Conservation (phyloP, 1,140 invertebrate genomes). For the Drosophila pseudoobscura region DNA sequence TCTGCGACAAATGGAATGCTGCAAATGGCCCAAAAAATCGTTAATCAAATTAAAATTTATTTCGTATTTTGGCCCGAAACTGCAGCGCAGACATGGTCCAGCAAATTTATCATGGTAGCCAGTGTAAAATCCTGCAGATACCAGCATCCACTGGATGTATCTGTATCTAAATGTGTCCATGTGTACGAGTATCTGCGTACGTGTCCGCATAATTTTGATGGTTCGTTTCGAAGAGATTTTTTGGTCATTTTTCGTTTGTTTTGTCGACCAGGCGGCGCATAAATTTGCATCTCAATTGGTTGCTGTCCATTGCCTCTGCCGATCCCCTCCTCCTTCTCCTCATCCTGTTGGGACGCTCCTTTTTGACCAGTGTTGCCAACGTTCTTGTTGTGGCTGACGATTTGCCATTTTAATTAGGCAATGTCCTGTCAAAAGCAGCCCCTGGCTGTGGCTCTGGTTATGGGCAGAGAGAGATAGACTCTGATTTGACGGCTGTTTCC, state of each 20-base stretch:
- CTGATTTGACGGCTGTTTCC: constrained; percentile 22
- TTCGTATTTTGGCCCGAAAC: constrained; percentile 31
- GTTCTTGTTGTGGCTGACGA: constrained; percentile 47
- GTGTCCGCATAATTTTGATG: constrained; percentile 65
- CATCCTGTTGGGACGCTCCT: constrained; percentile 15
- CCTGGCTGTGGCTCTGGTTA: constrained; percentile 37
- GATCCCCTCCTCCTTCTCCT: background rate
- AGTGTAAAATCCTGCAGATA: constrained; percentile 37
- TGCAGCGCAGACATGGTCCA: constrained; percentile 12
- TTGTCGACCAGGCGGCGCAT: constrained; percentile 56
- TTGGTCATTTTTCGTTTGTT: constrained; percentile 47
- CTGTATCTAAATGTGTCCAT: constrained; percentile 22
- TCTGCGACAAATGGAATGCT: constrained; percentile 37
- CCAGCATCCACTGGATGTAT: constrained; percentile 7
- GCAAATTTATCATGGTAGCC: constrained; percentile 48
- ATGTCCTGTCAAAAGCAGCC: constrained; percentile 54
- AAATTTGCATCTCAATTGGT: constrained; percentile 69
- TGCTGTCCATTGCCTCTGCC: constrained; percentile 2
- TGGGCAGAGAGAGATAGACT: constrained; percentile 11
- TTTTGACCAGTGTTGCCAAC: constrained; percentile 19
- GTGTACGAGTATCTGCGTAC: constrained; percentile 18
- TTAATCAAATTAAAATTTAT: constrained; percentile 76
- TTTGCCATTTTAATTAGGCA: constrained; percentile 77
- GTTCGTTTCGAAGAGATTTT: constrained; percentile 53
- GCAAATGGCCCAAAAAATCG: constrained; percentile 55